Conservation (phyloP, 2,888 invertebrate species). For the Hetaerina titia region DNA sequence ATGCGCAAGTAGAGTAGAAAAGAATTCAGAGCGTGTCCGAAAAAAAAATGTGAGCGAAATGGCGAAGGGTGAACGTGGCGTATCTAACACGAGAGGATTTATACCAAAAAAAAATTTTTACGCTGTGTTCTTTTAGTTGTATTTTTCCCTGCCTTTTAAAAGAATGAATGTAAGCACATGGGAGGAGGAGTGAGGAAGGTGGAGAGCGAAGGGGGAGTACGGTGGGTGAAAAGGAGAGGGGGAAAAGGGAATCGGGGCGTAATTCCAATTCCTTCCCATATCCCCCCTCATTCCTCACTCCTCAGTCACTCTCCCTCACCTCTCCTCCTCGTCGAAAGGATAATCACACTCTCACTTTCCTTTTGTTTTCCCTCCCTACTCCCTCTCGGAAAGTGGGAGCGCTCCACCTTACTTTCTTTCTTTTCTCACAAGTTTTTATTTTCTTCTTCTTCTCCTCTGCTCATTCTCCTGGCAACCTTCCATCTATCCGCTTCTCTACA, state of each 20-base stretch:
- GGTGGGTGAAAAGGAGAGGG: neutral
- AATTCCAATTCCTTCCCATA: too few species aligned
- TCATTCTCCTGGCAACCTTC: constrained; percentile 43
- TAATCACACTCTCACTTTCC: constrained; percentile 61
- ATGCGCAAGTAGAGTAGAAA: neutral
- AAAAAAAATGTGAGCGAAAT: neutral
- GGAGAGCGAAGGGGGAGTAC: neutral
- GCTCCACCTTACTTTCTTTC: neutral
- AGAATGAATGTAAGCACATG: neutral
- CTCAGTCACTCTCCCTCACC: neutral
- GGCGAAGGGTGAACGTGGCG: neutral
- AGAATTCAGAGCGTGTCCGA: constrained; percentile 32
- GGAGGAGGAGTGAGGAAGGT: neutral
- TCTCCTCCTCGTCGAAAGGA: constrained; percentile 42
- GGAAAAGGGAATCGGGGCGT: neutral
- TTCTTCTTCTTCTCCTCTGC: neutral
- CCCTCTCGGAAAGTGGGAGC: neutral
- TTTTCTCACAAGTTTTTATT: neutral
- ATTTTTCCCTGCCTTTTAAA: neutral
- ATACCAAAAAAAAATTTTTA: neutral
- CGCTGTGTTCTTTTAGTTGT: neutral
- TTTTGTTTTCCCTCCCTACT: constrained; percentile 20
- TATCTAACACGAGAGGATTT: neutral
- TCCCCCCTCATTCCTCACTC: neutral
- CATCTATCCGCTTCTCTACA: neutral